These are phyloP conservation scores for Esox masquinongy DNA, from an alignment of 2,797 vertebrate genomes.

Conservation along the genomic window DNA sequence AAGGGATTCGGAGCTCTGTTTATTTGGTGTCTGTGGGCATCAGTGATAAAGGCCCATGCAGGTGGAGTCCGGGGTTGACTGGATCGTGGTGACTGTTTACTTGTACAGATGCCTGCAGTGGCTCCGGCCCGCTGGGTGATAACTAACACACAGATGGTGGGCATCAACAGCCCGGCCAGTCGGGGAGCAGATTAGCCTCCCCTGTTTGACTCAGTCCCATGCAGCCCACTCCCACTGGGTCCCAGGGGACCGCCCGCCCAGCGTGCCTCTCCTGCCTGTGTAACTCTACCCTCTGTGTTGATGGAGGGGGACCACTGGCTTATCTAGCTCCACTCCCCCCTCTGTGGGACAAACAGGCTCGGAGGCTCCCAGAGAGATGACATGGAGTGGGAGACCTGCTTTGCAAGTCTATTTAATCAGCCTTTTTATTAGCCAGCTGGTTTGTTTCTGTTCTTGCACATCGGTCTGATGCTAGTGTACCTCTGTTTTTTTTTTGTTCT, in stretches of 20 bases:
- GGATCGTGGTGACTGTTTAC: conserved; percentile 65
- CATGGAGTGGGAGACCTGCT: conserved; percentile 23
- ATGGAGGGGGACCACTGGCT: conserved; percentile 70
- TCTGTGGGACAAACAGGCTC: conserved; percentile 49
- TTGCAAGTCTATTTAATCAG: neutral
- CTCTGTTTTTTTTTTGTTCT: neutral
- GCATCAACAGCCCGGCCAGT: conserved; percentile 67
- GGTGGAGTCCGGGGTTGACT: conserved; percentile 50
- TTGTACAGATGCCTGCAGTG: conserved; percentile 55
- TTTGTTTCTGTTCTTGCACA: conserved; percentile 28
- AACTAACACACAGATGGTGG: conserved; percentile 76
- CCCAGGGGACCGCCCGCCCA: conserved; percentile 57
- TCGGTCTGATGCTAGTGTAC: conserved; percentile 35
- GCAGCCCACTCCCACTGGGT: conserved; percentile 63
- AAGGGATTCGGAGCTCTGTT: neutral
- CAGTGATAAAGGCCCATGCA: conserved; percentile 45
- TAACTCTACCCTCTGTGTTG: conserved; percentile 77
- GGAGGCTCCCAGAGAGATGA: conserved; percentile 43
- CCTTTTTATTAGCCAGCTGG: conserved; percentile 35
- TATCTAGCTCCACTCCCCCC: conserved; percentile 72
- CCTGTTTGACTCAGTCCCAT: conserved; percentile 53
- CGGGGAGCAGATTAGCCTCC: conserved; percentile 72
- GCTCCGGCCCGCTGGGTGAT: conserved; percentile 62
- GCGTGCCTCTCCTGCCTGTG: conserved; percentile 61
- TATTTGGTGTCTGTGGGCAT: conserved; percentile 50